Evolutionary conservation across 2,797 vertebrate species (phyloP), one percentile per base, ranked within the genome.

Genomic region (Tokudaia tokunoshimensis): DNA sequence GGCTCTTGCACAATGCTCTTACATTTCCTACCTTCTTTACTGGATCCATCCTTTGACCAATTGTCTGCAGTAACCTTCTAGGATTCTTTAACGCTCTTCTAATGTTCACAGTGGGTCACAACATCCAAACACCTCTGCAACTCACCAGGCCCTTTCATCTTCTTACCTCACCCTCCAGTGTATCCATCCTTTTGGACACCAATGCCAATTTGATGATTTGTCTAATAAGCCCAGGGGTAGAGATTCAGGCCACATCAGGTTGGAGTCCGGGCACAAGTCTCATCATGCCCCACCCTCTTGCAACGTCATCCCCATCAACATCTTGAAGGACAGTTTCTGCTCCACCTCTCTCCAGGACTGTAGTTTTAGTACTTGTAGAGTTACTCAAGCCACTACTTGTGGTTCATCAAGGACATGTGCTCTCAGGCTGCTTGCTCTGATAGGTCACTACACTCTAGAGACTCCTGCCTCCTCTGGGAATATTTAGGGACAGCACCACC

Each of bases 41-140:
- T 34, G 15, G 34, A 70, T 19, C 55, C 31, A 47, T 6, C 22
- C 15, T 82, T 76, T 86, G 70, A 80, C 50, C 26, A 47, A 10
- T 4, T 78, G 50, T 26, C 57, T 70, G 3, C 0, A 7, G 17
- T 19, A 6, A 59, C 44, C 13, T 19, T 31, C 57, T 0, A 2
- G 61, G 41, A 74, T 41, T 81, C 50, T 44, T 2, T 81, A 34
- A 41, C 1, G 8, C 3, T 15, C 20, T 15, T n/a, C 31, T 37
- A 47, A 22, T 22, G 57, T 76, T 80, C 24, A 70, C 17, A 47
- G 1, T 80, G 76, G 94, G n/a, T 65, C 13, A 12, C 57, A 22
- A 3, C 1, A 3, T 14, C 31, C 55, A 41, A 41, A 19, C 50
- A 50, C 52, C 29, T 13, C 31, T 41, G 22, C 29, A 6, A 37